Conservation (phyloP, 2,888 invertebrate genomes). For the Platypus cylindrus region DNA sequence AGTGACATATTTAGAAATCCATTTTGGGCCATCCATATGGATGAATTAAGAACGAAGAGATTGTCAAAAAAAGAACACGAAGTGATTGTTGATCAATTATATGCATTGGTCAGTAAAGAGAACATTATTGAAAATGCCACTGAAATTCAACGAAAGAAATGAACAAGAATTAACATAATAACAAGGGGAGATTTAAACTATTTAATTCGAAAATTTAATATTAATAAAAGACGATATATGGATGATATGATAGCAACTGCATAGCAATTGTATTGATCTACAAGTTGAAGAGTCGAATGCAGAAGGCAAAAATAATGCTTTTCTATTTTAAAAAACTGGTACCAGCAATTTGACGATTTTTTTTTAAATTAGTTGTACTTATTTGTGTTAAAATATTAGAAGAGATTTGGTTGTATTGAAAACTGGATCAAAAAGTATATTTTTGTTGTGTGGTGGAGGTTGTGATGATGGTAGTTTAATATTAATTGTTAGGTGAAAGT, state of each 20-base stretch:
- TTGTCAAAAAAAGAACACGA: not conserved
- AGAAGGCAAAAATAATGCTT: conserved; percentile 11
- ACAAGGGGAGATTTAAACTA: conserved; percentile 8
- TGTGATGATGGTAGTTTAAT: not conserved
- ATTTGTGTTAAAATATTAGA: too few species aligned
- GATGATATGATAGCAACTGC: conserved; percentile 5
- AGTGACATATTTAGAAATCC: not conserved
- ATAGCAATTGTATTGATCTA: too few species aligned
- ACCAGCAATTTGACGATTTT: too few species aligned
- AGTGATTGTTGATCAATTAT: not conserved
- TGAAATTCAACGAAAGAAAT: not conserved
- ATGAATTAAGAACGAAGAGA: not conserved
- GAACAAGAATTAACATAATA: not conserved
- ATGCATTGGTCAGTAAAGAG: not conserved
- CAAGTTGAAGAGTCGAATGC: conserved; percentile 14
- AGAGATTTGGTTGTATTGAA: too few species aligned
- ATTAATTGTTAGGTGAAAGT: not conserved
- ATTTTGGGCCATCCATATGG: not conserved
- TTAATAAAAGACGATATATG: not conserved
- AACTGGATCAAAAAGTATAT: too few species aligned
- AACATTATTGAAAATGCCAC: not conserved
- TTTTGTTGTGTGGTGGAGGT: conserved; percentile 1
- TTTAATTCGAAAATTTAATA: conserved; percentile 12
- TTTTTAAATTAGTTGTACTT: too few species aligned
- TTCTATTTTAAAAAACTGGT: conserved; percentile 8